Conservation (phyloP, 2,797 vertebrate species). For the Lagocephalus sceleratus region DNA sequence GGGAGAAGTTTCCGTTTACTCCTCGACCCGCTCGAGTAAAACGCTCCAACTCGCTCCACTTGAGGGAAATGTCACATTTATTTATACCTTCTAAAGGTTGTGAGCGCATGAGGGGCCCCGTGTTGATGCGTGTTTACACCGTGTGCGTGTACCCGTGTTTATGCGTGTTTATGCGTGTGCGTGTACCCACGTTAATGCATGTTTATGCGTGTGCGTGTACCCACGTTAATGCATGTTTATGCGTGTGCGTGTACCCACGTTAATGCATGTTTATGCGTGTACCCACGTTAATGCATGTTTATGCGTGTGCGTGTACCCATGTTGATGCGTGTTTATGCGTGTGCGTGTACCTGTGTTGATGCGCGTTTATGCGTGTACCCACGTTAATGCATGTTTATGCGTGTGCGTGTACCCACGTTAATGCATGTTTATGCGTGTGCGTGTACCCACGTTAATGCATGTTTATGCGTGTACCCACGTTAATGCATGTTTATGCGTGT, state of each 20-base stretch:
- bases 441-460: conserved; percentile 35
- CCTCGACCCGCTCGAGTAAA: conserved; percentile 18
- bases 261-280: too few relatives aligned
- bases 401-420: too few relatives aligned
- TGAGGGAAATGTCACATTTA: conserved; percentile 29
- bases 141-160: conserved; percentile 16
- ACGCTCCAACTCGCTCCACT: conserved; percentile 22
- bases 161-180: too few relatives aligned
- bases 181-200: conserved; percentile 2
- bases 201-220: conserved; percentile 17
- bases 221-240: too few relatives aligned
- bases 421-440: conserved; percentile 32
- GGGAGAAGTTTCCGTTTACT: background rate
- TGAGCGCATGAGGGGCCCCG: conserved; percentile 26
- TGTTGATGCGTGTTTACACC: conserved; percentile 36
- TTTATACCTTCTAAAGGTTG: conserved; percentile 25
- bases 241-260: conserved; percentile 12
- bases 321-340: too few relatives aligned
- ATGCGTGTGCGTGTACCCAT: conserved; percentile 12
- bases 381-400: conserved; percentile 33
- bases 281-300: too few relatives aligned
- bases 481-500: conserved; percentile 35
- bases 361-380: conserved; percentile 31
- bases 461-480: too few relatives aligned
- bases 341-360: conserved; percentile 10